Conservation (phyloP, 2,113 vertebrate species). For the Ranitomeya imitator region DNA sequence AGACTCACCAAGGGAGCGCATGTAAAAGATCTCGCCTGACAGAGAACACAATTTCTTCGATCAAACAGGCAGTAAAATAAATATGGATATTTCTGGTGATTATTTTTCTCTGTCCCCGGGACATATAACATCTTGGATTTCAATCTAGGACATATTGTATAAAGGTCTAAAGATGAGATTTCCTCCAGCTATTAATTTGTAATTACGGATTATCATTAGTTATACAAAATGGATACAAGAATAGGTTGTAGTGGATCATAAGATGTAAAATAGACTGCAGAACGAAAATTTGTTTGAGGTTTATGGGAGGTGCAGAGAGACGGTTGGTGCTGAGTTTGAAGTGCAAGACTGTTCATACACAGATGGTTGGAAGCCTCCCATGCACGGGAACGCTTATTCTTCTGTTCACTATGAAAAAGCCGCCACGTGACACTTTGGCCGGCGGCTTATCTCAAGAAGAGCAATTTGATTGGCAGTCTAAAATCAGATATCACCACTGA, state of each 20-base stretch:
- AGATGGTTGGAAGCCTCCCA: no score
- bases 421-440: no score
- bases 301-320: background rate
- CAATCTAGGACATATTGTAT: background rate
- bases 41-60: background rate
- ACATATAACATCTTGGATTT: background rate
- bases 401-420: no score
- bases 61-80: conserved; percentile 26
- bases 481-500: no score
- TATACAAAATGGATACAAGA: background rate
- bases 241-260: background rate
- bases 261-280: background rate
- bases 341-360: no score
- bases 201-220: conserved; percentile 8
- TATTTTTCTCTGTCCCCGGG: conserved; percentile 22
- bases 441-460: no score
- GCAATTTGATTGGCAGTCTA: no score
- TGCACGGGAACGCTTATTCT: no score
- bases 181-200: conserved; percentile 13
- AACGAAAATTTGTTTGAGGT: background rate
- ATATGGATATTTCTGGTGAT: conserved; percentile 35
- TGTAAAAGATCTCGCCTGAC: conserved; percentile 37
- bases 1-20: conserved; percentile 47
- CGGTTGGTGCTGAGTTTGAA: background rate
- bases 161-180: background rate